phyloP scores from a whole-genome alignment of 2,113 vertebrate genomes.

The Tamias sibiricus region DNA sequence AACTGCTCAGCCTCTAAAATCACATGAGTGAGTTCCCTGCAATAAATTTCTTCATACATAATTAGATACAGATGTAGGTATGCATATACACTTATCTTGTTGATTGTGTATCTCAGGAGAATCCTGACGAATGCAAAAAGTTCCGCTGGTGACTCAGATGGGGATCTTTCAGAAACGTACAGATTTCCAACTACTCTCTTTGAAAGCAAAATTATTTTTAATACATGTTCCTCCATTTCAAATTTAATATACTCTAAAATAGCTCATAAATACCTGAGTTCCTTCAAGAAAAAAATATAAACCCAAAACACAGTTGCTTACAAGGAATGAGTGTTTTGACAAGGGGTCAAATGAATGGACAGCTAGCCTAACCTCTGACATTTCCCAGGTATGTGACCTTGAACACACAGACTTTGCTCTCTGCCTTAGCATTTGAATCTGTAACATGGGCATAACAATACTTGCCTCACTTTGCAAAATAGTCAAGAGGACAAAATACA shows the following conservation, averaged over 20 bases:
- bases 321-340: not conserved
- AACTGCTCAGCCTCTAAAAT: not conserved
- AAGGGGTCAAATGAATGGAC: not conserved
- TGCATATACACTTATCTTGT: not conserved
- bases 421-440: not conserved
- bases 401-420: not conserved
- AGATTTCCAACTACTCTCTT: not conserved
- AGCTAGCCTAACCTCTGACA: not conserved
- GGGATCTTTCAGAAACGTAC: not conserved
- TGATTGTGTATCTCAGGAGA: not conserved
- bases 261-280: not conserved
- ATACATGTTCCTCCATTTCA: not conserved
- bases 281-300: conserved; percentile 7
- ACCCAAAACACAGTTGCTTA: not conserved
- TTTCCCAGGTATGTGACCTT: not conserved
- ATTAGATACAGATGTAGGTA: not conserved
- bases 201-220: conserved; percentile 6
- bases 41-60: not conserved
- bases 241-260: conserved; percentile 1
- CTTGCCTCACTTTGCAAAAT: not conserved
- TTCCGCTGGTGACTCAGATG: not conserved
- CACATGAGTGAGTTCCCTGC: not conserved
- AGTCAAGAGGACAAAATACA: conserved; percentile 30
- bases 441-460: not conserved
- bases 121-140: not conserved